A percentile compares a stretch with the other conserved stretches of the same genome.
phyloP scores from a whole-genome alignment of 64 coral and sea anemone genomes.

The Montipora efflorescens region DNA sequence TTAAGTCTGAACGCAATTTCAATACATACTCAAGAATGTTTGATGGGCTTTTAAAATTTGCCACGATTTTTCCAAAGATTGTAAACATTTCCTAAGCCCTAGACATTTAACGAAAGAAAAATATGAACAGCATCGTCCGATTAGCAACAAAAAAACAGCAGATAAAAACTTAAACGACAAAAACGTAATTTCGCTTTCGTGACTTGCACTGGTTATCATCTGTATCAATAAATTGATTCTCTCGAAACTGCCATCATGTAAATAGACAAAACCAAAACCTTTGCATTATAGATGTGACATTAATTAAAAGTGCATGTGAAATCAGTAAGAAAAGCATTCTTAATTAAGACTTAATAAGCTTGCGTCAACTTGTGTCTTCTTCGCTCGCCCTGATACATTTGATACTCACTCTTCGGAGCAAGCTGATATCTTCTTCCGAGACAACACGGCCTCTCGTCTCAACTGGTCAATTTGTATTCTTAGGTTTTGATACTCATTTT shows the following conservation, averaged over 20 bases:
- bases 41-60: too few relatives aligned
- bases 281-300: slow-evolving; percentile 9
- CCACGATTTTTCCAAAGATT: too few relatives aligned
- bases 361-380: neutral
- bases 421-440: slow-evolving; percentile 43
- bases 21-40: too few relatives aligned
- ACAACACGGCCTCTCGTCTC: neutral
- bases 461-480: slow-evolving; percentile 44
- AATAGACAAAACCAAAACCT: neutral
- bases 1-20: too few relatives aligned
- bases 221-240: neutral
- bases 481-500: slow-evolving; percentile 34
- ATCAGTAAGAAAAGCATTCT: neutral
- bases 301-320: neutral
- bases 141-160: neutral
- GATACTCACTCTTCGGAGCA: slow-evolving; percentile 35
- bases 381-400: neutral
- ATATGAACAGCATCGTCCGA: neutral
- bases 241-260: neutral
- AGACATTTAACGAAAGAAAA: neutral
- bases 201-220: neutral
- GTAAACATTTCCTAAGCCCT: too few relatives aligned
- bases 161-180: neutral
- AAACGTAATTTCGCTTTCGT: neutral
- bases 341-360: slow-evolving; percentile 21